Conservation (phyloP, 64 coral and sea anemone genomes). For the Pocillopora verrucosa region DNA sequence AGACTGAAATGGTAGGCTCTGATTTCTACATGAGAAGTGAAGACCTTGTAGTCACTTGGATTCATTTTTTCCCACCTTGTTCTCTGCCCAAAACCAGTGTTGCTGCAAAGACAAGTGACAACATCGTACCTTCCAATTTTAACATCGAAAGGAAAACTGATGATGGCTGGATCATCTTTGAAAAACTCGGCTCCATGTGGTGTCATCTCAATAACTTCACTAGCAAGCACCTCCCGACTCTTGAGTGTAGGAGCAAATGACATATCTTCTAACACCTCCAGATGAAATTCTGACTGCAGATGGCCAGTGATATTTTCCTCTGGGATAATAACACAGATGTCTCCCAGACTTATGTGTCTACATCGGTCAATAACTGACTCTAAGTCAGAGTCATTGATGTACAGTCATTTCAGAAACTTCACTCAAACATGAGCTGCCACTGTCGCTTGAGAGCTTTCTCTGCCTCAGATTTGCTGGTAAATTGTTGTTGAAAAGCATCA, state of each 20-base stretch:
- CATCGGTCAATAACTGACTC: constrained; percentile 50
- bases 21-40: constrained; percentile 74
- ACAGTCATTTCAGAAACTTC: constrained; percentile 57
- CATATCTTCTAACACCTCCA: constrained; percentile 83
- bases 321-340: constrained; percentile 91
- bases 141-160: constrained; percentile 75
- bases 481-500: constrained; percentile 26
- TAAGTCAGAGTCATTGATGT: constrained; percentile 3
- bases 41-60: constrained; percentile 58
- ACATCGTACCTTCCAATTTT: constrained; percentile 34
- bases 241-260: constrained; percentile 57
- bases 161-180: constrained; percentile 81
- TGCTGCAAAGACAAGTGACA: constrained; percentile 80
- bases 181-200: constrained; percentile 92
- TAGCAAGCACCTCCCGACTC: constrained; percentile 62
- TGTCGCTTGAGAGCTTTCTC: constrained; percentile 16
- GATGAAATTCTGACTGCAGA: constrained; percentile 79
- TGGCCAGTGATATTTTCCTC: constrained; percentile 81
- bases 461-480: neutral
- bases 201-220: constrained; percentile 74
- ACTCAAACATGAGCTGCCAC: constrained; percentile 21
- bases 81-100: constrained; percentile 76
- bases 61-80: constrained; percentile 70
- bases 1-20: constrained; percentile 91
- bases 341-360: constrained; percentile 72